These are phyloP conservation scores for Muntiacus reevesi DNA, from an alignment of 2,113 vertebrate genomes.

Conservation along the genomic window DNA sequence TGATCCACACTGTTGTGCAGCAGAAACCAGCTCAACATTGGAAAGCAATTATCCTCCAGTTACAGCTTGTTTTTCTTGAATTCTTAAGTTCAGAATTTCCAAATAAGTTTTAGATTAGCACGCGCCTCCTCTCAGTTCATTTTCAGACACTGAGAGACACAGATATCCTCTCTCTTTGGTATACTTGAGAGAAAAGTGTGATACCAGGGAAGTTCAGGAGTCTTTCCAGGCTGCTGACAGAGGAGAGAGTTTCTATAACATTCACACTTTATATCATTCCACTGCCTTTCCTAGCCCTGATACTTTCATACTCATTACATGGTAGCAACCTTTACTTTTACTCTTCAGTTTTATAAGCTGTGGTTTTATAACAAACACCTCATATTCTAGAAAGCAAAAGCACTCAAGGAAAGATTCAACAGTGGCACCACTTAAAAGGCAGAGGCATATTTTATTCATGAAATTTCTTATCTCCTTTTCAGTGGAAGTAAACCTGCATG, in stretches of 20 bases:
- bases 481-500: constrained; percentile 7
- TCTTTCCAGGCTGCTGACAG: neutral
- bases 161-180: neutral
- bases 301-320: neutral
- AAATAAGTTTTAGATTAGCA: neutral
- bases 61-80: neutral
- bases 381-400: constrained; percentile 18
- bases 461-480: constrained; percentile 14
- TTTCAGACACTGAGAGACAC: neutral
- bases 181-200: neutral
- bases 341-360: neutral
- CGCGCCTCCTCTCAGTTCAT: neutral
- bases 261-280: neutral
- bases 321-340: neutral
- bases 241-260: neutral
- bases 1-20: neutral
- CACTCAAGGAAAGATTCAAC: neutral
- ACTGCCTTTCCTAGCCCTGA: neutral
- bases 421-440: neutral
- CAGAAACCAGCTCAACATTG: neutral
- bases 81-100: neutral
- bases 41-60: neutral
- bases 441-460: neutral
- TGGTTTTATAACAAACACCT: neutral
- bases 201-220: neutral